Base-by-base conservation (phyloP, 1,140 invertebrate species). In the Drosophila takahashii region DNA sequence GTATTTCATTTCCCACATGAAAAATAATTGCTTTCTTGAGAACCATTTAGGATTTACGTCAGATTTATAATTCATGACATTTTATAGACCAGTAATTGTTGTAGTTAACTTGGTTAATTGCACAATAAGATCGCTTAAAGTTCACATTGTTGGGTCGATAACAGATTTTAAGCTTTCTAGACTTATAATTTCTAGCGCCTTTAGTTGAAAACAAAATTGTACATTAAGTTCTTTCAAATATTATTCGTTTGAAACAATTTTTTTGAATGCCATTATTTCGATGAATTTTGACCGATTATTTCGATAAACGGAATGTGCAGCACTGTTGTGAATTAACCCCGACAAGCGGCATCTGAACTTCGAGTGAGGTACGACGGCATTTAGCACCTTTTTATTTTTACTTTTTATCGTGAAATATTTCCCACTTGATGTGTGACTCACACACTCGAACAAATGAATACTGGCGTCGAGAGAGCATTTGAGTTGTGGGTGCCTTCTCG, bases 351-450 rank as follows among this genome's bases (percentile, higher is more conserved):
- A 56, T 57, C 27, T 41, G 9, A 70, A 51, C 58, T 52, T 34
- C 42, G 39, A 53, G 15, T 62, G 50, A 32, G 57, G 47, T 47
- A 18, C 56, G 54, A 50, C 27, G 36, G 45, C 67, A 53, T 50
- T 74, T 74, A 74, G 59, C 71, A 74, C 71, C 69, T 74, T 72
- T 72, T 64, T 51, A 59, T 71, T 74, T 44, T 48, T 37, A 48
- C 27, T 15, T 39, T 73, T 70, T 56, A 70, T 70, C 64, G 15
- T 34, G 27, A 70, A 70, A 69, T 69, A 70, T 69, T 70, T 70
- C 48, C 62, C 48, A 70, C 50, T 70, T 69, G 66, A 70, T 47
- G 64, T 36, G 29, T 70, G 67, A 70, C 42, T 70, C 67, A 70
- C 50, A 48, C 27, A 37, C 13, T 57, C 11, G 16, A 18, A 36